Base-by-base conservation (phyloP, 2,888 invertebrate genomes). In the Sminthurinus aureus region DNA sequence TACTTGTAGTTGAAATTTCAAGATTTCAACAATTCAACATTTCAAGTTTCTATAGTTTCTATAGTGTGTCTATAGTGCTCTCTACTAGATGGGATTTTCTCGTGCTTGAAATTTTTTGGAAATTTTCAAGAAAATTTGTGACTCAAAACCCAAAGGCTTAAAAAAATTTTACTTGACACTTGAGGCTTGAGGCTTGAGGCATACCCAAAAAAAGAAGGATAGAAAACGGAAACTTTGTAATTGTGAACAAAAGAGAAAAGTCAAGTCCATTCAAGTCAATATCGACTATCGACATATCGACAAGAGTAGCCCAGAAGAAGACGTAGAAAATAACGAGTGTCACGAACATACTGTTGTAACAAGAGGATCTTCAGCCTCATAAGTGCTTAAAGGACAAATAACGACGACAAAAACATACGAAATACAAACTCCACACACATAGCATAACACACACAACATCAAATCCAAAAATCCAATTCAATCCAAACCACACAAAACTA, bases 231-330 rank as follows among this genome's bases (percentile, higher is more conserved):
- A 71, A 71, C 24, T 71, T 71, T 12, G 15, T 71, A 24, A 24
- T 71, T 71, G 71, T 20, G 24, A 71, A 71, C 15, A 20, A 71
- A 71, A 24, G 24, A 71, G n/a, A 71, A 71, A 20, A 24, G 38
- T 38, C 38, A 38, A 38, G 38, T 38, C 38, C 1, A 6, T 38
- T 38, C 38, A 38, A 38, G 38, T 38, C n/a, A 66, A n/a, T 66
- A n/a, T 66, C 66, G 20, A 18, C 66, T n/a, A 20, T n/a, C 66
- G 66, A 66, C 66, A 66, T 66, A 66, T 38, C 38, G 38, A 38
- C 38, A 38, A 38, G 38, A 38, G 38, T 38, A 38, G 38, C 38
- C 38, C 1, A 18, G 58, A 58, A 58, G 9, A 58, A 58, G 58
- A 58, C 2, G 58, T 0, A 58, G 58, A 58, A 58, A 58, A 58